Conservation (phyloP, 2,113 vertebrate species). For the Ailurus styani region DNA sequence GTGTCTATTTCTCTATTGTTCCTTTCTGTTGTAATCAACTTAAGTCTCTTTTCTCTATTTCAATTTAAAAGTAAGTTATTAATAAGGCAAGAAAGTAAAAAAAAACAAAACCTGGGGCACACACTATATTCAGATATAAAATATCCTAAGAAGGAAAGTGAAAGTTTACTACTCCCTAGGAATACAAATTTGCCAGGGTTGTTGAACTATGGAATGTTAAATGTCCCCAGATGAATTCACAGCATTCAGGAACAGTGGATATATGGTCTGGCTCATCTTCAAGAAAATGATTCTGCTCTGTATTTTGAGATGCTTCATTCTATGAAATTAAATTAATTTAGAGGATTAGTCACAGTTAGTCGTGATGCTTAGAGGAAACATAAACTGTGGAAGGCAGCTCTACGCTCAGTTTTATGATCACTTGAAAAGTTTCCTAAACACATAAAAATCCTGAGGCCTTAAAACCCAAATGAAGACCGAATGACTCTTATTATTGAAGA, state of each 20-base stretch:
- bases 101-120: neutral
- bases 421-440: conserved; percentile 18
- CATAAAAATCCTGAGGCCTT: neutral
- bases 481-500: neutral
- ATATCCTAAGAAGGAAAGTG: conserved; percentile 39
- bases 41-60: neutral
- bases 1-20: neutral
- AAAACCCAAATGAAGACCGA: neutral
- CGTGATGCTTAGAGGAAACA: conserved; percentile 25
- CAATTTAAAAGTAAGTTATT: neutral
- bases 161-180: neutral
- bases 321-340: conserved; percentile 57
- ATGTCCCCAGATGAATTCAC: neutral
- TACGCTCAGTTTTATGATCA: conserved; percentile 31
- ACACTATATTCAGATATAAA: neutral
- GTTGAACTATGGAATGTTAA: conserved; percentile 31
- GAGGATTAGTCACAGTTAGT: conserved; percentile 27
- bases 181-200: neutral
- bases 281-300: neutral
- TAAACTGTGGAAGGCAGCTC: neutral
- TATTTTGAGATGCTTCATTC: conserved; percentile 26
- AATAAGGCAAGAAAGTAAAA: neutral
- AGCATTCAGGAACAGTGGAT: conserved; percentile 15
- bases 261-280: neutral
- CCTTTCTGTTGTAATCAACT: neutral